Evolutionary conservation across 2,888 invertebrate species (phyloP).

Genomic region (Furcula furcula): DNA sequence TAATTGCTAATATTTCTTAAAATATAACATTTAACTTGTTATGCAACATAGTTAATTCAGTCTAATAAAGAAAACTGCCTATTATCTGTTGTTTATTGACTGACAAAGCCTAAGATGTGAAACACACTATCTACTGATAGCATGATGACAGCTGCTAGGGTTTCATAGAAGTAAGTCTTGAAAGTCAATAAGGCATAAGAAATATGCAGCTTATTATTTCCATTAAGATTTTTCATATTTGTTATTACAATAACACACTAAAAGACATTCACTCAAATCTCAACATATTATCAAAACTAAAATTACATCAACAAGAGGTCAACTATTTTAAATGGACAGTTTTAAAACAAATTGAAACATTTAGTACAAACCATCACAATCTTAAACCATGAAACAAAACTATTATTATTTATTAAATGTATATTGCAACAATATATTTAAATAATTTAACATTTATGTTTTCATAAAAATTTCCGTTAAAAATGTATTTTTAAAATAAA

Average conservation of each 20-base stretch:
- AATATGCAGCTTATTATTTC: slow-evolving; percentile 53
- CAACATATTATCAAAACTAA: slow-evolving; percentile 41
- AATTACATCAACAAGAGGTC: slow-evolving; percentile 42
- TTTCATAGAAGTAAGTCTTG: slow-evolving; percentile 60
- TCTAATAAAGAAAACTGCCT: slow-evolving; percentile 65
- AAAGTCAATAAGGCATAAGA: slow-evolving; percentile 72
- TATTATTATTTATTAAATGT: slow-evolving; percentile 37
- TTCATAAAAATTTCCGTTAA: slow-evolving; percentile 31
- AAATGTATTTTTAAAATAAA: slow-evolving; percentile 9
- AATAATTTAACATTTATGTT: slow-evolving; percentile 35
- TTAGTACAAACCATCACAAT: slow-evolving; percentile 55
- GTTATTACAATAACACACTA: slow-evolving; percentile 58
- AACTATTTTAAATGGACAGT: slow-evolving; percentile 61
- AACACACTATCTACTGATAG: slow-evolving; percentile 4
- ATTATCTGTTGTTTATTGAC: slow-evolving; percentile 60
- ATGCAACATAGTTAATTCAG: slow-evolving; percentile 68
- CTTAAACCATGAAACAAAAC: slow-evolving; percentile 45
- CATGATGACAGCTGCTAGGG: slow-evolving; percentile 12
- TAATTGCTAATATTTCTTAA: slow-evolving; percentile 67
- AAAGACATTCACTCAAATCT: slow-evolving; percentile 48
- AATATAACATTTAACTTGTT: slow-evolving; percentile 65
- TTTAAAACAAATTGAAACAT: slow-evolving; percentile 69
- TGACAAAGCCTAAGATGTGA: slow-evolving; percentile 44
- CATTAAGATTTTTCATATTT: slow-evolving; percentile 64
- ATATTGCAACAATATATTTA: slow-evolving; percentile 44